Evolutionary conservation across 92 coral and sea anemone species (phyloP).

Genomic region (Micromussa lordhowensis): DNA sequence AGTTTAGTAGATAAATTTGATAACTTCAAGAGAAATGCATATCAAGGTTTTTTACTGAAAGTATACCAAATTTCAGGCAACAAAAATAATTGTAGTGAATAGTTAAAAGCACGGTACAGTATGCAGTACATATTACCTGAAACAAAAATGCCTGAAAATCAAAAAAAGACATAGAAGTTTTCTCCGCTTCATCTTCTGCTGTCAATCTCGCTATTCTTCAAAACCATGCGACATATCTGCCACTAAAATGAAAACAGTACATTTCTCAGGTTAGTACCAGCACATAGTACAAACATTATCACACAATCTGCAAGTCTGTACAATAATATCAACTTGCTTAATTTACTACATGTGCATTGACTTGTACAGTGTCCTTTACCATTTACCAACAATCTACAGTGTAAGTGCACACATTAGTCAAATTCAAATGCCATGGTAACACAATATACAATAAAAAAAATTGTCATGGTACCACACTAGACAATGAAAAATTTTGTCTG

Average conservation of each 20-base stretch:
- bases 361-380: background rate
- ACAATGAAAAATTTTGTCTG: background rate
- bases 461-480: background rate
- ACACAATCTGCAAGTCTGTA: too few relatives aligned
- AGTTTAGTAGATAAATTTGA: background rate
- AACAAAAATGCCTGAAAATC: background rate
- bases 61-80: background rate
- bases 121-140: constrained; percentile 2
- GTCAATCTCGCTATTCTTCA: background rate
- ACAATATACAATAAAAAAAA: background rate
- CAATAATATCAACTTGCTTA: background rate
- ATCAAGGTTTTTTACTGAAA: background rate
- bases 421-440: constrained; percentile 1
- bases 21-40: too few relatives aligned
- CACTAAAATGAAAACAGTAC: background rate
- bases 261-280: background rate
- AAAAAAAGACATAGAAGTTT: background rate
- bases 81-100: background rate
- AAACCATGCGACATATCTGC: background rate
- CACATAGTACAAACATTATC: too few relatives aligned
- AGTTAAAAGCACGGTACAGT: background rate
- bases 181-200: constrained; percentile 25
- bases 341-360: background rate
- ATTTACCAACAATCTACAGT: background rate
- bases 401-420: background rate